These are phyloP conservation scores for Mizuhopecten yessoensis DNA, from an alignment of 1,140 invertebrate species.

Conservation along the genomic window DNA sequence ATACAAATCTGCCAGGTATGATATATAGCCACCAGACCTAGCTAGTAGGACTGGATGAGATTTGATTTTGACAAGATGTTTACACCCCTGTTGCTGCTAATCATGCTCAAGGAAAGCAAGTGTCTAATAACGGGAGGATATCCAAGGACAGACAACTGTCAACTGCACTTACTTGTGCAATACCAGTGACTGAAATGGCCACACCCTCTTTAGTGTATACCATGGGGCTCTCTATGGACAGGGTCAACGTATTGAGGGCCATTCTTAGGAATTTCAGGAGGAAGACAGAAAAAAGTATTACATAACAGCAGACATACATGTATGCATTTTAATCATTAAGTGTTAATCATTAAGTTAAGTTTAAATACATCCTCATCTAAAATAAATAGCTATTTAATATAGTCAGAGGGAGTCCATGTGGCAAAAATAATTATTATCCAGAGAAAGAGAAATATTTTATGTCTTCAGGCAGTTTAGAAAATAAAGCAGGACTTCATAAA, in stretches of 20 bases:
- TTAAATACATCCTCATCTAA: too few relatives aligned
- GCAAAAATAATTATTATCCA: too few relatives aligned
- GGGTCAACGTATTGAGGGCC: slow-evolving; percentile 97
- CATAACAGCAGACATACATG: too few relatives aligned
- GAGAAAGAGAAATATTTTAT: too few relatives aligned
- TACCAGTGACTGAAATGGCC: slow-evolving; percentile 97
- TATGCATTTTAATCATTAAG: neutral
- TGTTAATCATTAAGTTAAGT: too few relatives aligned
- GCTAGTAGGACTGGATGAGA: neutral
- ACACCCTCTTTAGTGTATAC: slow-evolving; percentile 99
- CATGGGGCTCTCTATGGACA: slow-evolving; percentile 86
- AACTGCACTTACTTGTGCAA: slow-evolving; percentile 91
- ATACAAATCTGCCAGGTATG: neutral
- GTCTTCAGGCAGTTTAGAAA: too few relatives aligned
- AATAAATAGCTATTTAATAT: too few relatives aligned
- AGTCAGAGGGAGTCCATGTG: too few relatives aligned
- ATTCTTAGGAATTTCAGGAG: slow-evolving; percentile 86
- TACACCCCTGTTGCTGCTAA: slow-evolving; percentile 3
- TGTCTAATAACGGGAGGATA: neutral
- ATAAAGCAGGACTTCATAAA: too few relatives aligned
- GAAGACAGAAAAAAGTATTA: slow-evolving; percentile 39
- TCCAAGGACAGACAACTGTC: slow-evolving; percentile 5
- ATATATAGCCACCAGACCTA: neutral
- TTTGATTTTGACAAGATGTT: neutral
- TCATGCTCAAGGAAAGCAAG: slow-evolving; percentile 9